These are phyloP conservation scores for Bugula neritina DNA, from an alignment of 2,888 invertebrate genomes.

Conservation along the genomic window DNA sequence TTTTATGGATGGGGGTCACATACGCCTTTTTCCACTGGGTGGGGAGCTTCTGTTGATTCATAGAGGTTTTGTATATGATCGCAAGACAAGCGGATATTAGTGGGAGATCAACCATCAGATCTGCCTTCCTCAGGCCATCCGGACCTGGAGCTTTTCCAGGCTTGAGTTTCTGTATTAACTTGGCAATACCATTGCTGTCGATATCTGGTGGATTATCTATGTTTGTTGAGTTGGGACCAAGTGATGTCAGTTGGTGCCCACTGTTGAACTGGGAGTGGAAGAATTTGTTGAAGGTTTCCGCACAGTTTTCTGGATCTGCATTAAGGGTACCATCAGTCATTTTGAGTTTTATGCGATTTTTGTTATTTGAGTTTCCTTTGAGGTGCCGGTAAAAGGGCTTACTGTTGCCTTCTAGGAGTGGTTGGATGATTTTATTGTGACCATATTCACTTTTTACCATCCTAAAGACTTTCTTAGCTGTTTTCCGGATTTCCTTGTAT, in stretches of 20 bases:
- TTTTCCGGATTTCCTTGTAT: background rate
- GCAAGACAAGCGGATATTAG: background rate
- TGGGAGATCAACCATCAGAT: background rate
- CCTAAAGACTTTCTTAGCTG: background rate
- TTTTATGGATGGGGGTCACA: background rate
- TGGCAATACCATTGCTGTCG: background rate
- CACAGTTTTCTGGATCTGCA: background rate
- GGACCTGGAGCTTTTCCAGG: background rate
- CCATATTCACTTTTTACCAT: background rate
- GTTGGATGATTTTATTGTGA: background rate
- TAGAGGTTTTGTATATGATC: background rate
- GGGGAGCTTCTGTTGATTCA: background rate
- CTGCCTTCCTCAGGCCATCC: background rate
- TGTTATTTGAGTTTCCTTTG: background rate
- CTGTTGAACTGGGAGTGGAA: background rate
- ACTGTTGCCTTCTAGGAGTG: background rate
- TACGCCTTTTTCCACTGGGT: background rate
- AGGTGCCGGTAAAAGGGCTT: background rate
- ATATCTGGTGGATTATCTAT: background rate
- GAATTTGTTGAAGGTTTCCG: background rate
- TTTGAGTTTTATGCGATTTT: background rate
- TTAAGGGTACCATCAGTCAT: background rate
- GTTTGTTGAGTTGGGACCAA: background rate
- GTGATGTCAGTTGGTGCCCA: background rate
- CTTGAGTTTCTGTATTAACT: background rate